Conservation (phyloP, 2,113 vertebrate species). For the Rhagologus leucostigma region DNA sequence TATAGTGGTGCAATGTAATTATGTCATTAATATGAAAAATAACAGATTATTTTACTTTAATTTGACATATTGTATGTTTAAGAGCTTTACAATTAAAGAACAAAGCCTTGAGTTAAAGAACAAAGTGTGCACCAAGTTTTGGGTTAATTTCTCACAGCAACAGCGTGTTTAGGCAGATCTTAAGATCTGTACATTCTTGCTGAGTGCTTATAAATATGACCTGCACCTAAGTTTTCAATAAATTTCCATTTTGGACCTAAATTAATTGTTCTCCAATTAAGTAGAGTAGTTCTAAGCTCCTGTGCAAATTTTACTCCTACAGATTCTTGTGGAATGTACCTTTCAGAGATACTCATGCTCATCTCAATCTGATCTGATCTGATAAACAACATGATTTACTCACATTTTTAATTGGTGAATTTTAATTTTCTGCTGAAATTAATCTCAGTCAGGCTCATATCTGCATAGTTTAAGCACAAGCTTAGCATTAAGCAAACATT, state of each 20-base stretch:
- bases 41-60: slow-evolving; percentile 52
- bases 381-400: neutral
- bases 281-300: neutral
- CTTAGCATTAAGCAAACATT: neutral
- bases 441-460: neutral
- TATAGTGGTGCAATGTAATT: slow-evolving; percentile 37
- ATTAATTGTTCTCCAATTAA: neutral
- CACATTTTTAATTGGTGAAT: neutral
- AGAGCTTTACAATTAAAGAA: slow-evolving; percentile 21
- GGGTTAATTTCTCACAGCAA: neutral
- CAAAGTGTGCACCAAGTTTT: neutral
- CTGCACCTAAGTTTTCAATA: neutral
- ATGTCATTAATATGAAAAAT: slow-evolving; percentile 64
- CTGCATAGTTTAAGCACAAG: neutral
- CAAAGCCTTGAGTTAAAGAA: neutral
- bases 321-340: neutral
- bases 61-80: slow-evolving; percentile 17
- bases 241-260: neutral
- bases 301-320: neutral
- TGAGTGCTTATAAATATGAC: neutral
- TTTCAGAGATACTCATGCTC: neutral
- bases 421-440: neutral
- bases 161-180: neutral
- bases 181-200: neutral
- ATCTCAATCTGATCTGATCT: neutral